A percentile compares a stretch with the other conserved stretches of the same genome.
Evolutionary conservation across 2,888 invertebrate genomes (phyloP).

Genomic region (Fissipunctia ypsillon): DNA sequence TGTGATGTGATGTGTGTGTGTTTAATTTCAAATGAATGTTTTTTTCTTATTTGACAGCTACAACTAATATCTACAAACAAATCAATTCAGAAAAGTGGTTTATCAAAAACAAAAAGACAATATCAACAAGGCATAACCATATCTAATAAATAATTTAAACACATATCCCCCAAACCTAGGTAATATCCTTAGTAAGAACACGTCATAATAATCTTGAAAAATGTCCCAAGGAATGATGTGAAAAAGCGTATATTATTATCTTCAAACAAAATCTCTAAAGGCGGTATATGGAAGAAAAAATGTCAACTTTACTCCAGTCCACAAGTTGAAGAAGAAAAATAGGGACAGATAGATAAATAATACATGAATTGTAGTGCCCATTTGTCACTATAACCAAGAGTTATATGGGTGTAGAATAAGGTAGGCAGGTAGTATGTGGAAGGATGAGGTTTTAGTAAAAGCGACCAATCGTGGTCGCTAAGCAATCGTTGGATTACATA

Average conservation of each 20-base stretch:
- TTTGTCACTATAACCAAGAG: slow-evolving; percentile 65
- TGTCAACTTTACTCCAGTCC: slow-evolving; percentile 51
- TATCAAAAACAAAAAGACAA: slow-evolving; percentile 20
- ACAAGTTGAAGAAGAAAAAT: slow-evolving; percentile 75
- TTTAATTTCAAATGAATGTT: too few species aligned
- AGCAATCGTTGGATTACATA: slow-evolving; percentile 29
- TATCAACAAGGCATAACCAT: slow-evolving; percentile 20
- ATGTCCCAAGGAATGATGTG: slow-evolving; percentile 48
- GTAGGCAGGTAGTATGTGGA: slow-evolving; percentile 23
- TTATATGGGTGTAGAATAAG: slow-evolving; percentile 40
- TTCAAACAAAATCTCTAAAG: slow-evolving; percentile 51
- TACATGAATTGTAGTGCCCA: slow-evolving; percentile 71
- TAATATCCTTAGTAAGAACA: slow-evolving; percentile 32
- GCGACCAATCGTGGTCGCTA: slow-evolving; percentile 19
- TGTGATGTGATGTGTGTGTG: too few species aligned
- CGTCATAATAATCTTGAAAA: slow-evolving; percentile 70
- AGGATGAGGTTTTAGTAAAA: slow-evolving; percentile 28
- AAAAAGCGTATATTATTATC: slow-evolving; percentile 60
- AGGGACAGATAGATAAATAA: slow-evolving; percentile 74
- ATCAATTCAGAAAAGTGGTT: slow-evolving; percentile 17
- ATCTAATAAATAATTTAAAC: slow-evolving; percentile 49
- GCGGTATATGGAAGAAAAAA: slow-evolving; percentile 38
- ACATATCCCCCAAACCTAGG: slow-evolving; percentile 35
- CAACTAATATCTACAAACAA: too few species aligned
- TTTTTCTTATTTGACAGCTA: too few species aligned